phyloP scores from a whole-genome alignment of 1,140 invertebrate species.

The Plodia interpunctella region DNA sequence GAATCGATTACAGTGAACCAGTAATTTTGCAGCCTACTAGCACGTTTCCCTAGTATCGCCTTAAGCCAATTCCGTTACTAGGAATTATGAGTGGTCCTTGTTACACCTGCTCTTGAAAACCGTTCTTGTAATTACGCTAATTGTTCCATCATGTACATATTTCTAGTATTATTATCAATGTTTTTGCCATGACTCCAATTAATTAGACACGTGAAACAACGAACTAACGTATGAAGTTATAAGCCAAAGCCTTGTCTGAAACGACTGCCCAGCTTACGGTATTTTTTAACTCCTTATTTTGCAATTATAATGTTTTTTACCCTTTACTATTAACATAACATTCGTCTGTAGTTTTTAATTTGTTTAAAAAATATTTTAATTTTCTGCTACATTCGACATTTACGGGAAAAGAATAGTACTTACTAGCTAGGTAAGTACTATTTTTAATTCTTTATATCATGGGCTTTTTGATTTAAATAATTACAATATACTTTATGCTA shows the following conservation, averaged over 20 bases:
- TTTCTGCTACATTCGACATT: not conserved
- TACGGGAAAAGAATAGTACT: not conserved
- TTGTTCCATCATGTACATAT: conserved; percentile 38
- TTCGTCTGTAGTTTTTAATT: not conserved
- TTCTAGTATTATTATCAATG: conserved; percentile 17
- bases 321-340: not conserved
- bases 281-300: not conserved
- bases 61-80: conserved; percentile 67
- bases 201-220: conserved; percentile 12
- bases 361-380: not conserved
- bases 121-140: conserved; percentile 66
- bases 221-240: not conserved
- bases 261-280: not conserved
- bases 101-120: conserved; percentile 66
- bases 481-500: too few species aligned
- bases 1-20: conserved; percentile 63
- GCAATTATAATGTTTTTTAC: not conserved
- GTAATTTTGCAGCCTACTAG: conserved; percentile 65
- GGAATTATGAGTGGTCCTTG: conserved; percentile 64
- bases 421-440: too few species aligned
- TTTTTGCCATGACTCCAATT: conserved; percentile 14
- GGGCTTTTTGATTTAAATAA: too few species aligned
- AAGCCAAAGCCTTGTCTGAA: not conserved
- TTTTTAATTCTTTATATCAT: too few species aligned
- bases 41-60: conserved; percentile 65